Conservation (phyloP, 2,113 vertebrate genomes). For the Callionymus lyra region DNA sequence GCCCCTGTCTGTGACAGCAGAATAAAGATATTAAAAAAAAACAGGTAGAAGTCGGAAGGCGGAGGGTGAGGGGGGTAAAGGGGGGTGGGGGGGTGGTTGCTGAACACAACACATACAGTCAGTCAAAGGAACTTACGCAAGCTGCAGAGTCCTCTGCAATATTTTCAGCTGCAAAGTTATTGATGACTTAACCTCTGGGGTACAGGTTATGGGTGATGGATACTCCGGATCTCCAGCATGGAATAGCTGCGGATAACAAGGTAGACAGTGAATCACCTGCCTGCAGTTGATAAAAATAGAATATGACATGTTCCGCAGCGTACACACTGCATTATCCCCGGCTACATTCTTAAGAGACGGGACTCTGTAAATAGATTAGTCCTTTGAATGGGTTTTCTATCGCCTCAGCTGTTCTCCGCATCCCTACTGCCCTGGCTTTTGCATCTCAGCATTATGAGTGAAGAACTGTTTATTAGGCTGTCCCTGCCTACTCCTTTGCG, state of each 20-base stretch:
- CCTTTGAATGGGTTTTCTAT: slow-evolving; percentile 41
- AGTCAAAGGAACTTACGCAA: slow-evolving; percentile 65
- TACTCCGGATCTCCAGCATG: slow-evolving; percentile 54
- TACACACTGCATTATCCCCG: slow-evolving; percentile 42
- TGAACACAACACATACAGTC: slow-evolving; percentile 65
- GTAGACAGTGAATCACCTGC: slow-evolving; percentile 69
- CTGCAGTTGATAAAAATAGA: slow-evolving; percentile 63
- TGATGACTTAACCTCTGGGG: slow-evolving; percentile 75
- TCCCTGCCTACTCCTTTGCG: slow-evolving; percentile 37
- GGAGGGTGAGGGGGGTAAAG: slow-evolving; percentile 48
- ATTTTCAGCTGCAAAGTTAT: slow-evolving; percentile 65
- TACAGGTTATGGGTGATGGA: slow-evolving; percentile 69
- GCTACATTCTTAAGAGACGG: slow-evolving; percentile 43
- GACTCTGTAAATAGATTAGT: slow-evolving; percentile 53
- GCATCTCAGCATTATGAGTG: slow-evolving; percentile 49
- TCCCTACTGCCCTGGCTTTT: slow-evolving; percentile 43
- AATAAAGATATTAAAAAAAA: slow-evolving; percentile 80
- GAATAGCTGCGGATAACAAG: slow-evolving; percentile 71
- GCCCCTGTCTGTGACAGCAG: slow-evolving; percentile 91
- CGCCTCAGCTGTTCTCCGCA: slow-evolving; percentile 42
- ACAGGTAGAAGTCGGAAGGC: slow-evolving; percentile 46
- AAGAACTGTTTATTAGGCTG: slow-evolving; percentile 50
- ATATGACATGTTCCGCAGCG: slow-evolving; percentile 47
- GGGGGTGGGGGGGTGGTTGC: slow-evolving; percentile 52
- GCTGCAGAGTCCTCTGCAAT: slow-evolving; percentile 66